phyloP scores from a whole-genome alignment of 35 echinoderm and acorn worm species.

The Stichopus chloronotus region DNA sequence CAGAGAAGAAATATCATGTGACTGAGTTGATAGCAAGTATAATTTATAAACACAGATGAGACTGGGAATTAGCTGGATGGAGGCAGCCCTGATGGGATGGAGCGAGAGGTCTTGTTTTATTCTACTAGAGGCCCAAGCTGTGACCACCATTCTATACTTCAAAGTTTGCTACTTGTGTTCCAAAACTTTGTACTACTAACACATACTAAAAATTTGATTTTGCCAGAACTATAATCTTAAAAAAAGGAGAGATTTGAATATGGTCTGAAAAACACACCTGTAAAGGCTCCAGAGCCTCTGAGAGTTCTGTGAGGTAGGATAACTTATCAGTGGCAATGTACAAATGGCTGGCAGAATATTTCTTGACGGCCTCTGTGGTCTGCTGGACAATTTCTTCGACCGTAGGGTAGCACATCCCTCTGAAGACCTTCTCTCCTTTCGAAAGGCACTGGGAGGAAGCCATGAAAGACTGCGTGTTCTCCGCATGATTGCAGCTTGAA shows the following conservation, averaged over 20 bases:
- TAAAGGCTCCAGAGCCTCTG: slow-evolving; percentile 56
- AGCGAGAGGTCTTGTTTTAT: no score
- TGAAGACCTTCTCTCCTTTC: slow-evolving; percentile 29
- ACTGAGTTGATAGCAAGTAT: no score
- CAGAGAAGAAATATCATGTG: no score
- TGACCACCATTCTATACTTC: no score
- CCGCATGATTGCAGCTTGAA: slow-evolving; percentile 68
- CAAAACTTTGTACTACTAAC: no score
- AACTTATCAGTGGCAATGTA: slow-evolving; percentile 94
- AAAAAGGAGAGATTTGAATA: background rate
- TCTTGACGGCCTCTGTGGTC: slow-evolving; percentile 64
- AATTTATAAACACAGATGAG: no score
- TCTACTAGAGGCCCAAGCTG: no score
- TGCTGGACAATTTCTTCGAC: slow-evolving; percentile 53
- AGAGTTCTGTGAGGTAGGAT: slow-evolving; percentile 71
- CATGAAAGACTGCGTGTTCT: slow-evolving; percentile 66
- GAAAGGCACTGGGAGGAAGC: slow-evolving; percentile 87
- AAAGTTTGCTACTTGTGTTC: no score
- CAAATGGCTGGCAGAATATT: slow-evolving; percentile 77
- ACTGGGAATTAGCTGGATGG: no score
- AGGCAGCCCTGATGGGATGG: no score
- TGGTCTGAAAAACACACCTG: slow-evolving; percentile 50
- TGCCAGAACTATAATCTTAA: no score
- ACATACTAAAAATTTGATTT: no score
- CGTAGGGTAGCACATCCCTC: slow-evolving; percentile 80